A percentile compares a stretch with the other conserved stretches of the same genome.
Conservation (phyloP, 2,113 vertebrate species). For the Saguinus midas region DNA sequence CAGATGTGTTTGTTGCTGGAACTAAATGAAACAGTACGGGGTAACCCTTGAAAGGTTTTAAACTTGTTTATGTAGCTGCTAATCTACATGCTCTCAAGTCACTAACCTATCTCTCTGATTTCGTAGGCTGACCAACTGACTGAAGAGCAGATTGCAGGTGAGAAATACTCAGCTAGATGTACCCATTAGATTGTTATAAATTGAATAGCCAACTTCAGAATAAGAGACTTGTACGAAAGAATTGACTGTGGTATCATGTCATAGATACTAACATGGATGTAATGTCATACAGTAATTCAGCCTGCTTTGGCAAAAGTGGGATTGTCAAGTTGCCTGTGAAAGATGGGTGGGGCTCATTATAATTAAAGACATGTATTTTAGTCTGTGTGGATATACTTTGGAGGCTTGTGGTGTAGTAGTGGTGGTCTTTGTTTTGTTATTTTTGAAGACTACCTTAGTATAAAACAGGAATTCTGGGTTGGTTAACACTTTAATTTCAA, state of each 20-base stretch:
- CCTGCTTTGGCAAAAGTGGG: constrained; percentile 31
- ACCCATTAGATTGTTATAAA: not conserved
- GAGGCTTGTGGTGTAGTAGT: not conserved
- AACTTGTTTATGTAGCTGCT: constrained; percentile 33
- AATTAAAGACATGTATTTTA: not conserved
- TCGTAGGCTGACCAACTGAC: constrained; percentile 98
- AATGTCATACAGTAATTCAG: constrained; percentile 42
- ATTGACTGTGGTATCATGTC: not conserved
- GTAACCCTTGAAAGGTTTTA: not conserved
- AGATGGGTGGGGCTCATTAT: not conserved
- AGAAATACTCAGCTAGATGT: constrained; percentile 74
- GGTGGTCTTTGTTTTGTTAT: not conserved
- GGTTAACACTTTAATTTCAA: not conserved
- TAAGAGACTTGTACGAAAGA: not conserved
- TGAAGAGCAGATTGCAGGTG: constrained; percentile 99
- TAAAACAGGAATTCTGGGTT: not conserved
- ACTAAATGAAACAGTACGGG: not conserved
- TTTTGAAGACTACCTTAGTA: not conserved
- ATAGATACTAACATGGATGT: not conserved
- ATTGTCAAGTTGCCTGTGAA: constrained; percentile 18
- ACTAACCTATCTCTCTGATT: constrained; percentile 53
- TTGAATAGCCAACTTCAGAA: not conserved
- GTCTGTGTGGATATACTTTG: not conserved
- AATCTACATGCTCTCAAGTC: not conserved
- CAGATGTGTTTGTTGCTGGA: not conserved